phyloP scores from a whole-genome alignment of 2,888 invertebrate species.

The Carcina quercana region DNA sequence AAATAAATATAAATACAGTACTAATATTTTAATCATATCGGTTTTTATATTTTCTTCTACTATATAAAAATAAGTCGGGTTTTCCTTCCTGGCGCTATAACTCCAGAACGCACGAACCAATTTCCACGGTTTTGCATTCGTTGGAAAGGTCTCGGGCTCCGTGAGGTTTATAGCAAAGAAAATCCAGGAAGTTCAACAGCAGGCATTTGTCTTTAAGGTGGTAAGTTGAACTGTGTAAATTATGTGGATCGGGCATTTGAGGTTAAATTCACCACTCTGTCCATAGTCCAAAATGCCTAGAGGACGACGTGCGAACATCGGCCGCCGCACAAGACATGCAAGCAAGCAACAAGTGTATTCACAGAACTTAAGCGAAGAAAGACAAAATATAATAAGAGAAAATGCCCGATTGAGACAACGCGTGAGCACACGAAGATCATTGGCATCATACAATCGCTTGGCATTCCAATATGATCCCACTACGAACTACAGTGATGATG shows the following conservation, averaged over 20 bases:
- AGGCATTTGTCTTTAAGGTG: slow-evolving; percentile 23
- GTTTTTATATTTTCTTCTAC: no score
- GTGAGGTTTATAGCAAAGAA: no score
- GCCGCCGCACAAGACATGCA: slow-evolving; percentile 24
- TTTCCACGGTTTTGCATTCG: no score
- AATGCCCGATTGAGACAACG: slow-evolving; percentile 24
- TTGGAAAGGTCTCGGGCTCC: no score
- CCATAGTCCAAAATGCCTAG: slow-evolving; percentile 24
- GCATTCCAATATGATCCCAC: slow-evolving; percentile 24
- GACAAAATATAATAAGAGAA: slow-evolving; percentile 22
- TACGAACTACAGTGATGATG: slow-evolving; percentile 21
- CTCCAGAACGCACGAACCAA: no score
- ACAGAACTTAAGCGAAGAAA: slow-evolving; percentile 17
- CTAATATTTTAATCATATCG: no score
- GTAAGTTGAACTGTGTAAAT: slow-evolving; percentile 21
- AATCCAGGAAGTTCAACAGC: slow-evolving; percentile 19
- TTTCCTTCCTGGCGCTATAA: no score
- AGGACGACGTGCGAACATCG: slow-evolving; percentile 25
- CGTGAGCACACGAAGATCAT: slow-evolving; percentile 22
- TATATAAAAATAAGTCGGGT: no score
- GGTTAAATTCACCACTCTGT: slow-evolving; percentile 21
- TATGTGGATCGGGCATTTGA: slow-evolving; percentile 21
- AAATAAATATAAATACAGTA: no score
- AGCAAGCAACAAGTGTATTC: slow-evolving; percentile 19
- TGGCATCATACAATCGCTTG: slow-evolving; percentile 20